phyloP scores from a whole-genome alignment of 2,113 vertebrate species.

The Lathamus discolor region DNA sequence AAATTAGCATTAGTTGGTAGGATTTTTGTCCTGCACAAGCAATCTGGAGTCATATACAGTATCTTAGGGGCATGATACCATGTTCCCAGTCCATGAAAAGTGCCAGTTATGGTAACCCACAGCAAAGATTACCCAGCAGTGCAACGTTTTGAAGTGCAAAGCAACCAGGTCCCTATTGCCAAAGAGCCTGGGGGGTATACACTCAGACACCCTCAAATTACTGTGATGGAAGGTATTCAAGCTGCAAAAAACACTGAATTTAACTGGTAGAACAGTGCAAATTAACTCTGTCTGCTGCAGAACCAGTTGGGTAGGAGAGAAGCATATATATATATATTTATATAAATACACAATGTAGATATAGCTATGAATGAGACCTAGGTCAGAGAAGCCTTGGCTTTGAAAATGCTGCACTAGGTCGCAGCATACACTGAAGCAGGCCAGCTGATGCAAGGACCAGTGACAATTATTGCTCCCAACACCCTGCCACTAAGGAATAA shows the following conservation, averaged over 20 bases:
- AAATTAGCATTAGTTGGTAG: not conserved
- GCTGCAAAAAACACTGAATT: not conserved
- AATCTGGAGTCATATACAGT: not conserved
- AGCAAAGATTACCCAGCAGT: not conserved
- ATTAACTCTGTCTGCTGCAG: not conserved
- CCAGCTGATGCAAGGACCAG: not conserved
- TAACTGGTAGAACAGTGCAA: not conserved
- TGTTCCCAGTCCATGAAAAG: not conserved
- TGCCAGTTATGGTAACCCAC: not conserved
- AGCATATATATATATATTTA: accelerated
- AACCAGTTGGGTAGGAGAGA: not conserved
- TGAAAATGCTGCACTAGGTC: not conserved
- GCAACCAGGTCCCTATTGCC: not conserved
- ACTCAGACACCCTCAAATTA: not conserved
- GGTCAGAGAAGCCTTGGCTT: not conserved
- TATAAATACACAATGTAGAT: not conserved
- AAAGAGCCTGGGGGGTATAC: not conserved
- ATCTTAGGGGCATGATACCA: not conserved
- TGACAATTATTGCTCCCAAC: not conserved
- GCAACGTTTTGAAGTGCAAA: not conserved
- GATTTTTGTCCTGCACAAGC: not conserved
- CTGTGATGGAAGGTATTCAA: not conserved
- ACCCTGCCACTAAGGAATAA: not conserved
- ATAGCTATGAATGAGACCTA: not conserved
- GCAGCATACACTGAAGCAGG: not conserved